Evolutionary conservation across 2,113 vertebrate genomes (phyloP).

Genomic region (Oenanthe oenanthe): DNA sequence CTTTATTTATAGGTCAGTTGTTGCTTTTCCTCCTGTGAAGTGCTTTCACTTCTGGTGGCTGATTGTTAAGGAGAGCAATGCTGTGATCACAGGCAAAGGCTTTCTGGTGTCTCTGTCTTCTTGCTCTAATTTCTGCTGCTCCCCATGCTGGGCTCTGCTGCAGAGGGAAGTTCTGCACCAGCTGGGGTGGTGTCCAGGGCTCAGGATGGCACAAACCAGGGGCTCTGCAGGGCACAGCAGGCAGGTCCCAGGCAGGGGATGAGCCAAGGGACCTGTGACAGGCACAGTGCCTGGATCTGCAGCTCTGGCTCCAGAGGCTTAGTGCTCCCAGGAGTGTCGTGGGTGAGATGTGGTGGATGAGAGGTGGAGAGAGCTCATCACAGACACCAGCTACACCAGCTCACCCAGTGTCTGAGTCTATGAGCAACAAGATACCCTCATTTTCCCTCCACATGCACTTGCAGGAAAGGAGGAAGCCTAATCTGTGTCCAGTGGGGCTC

Average conservation of each 20-base stretch:
- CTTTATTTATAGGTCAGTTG: conserved; percentile 3
- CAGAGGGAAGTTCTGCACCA: neutral
- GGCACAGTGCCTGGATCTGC: accelerated
- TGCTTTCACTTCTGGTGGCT: neutral
- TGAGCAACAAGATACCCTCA: neutral
- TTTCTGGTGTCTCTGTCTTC: neutral
- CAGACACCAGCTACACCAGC: neutral
- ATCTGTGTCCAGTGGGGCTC: neutral
- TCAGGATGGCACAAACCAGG: neutral
- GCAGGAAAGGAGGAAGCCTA: neutral
- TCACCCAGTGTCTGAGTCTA: neutral
- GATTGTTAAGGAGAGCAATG: neutral
- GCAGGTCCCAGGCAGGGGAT: neutral
- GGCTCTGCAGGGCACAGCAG: accelerated
- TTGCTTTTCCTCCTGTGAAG: neutral
- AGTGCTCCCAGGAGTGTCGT: accelerated
- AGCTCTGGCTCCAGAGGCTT: neutral
- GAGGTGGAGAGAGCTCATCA: neutral
- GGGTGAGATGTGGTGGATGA: neutral
- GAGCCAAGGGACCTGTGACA: neutral
- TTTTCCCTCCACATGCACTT: neutral
- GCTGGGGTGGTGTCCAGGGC: neutral
- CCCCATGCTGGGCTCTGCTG: neutral
- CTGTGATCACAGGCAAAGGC: neutral
- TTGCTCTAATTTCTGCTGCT: neutral